Evolutionary conservation across 2,888 invertebrate genomes (phyloP).

Genomic region (Drosophila paracracens): DNA sequence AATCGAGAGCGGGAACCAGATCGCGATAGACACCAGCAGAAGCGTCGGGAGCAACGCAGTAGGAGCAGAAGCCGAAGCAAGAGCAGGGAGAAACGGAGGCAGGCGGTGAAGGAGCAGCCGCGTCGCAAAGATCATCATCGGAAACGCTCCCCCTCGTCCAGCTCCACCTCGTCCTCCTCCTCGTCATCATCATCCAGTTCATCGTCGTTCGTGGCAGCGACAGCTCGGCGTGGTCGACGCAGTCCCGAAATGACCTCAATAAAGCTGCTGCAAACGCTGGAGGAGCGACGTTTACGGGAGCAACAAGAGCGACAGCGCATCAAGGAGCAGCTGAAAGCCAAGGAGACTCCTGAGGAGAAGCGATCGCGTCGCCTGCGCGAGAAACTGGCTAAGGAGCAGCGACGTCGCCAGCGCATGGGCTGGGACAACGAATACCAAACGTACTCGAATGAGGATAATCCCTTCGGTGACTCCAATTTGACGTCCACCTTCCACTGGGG

Average conservation of each 20-base stretch:
- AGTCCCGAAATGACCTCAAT: constrained; percentile 74
- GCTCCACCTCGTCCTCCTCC: constrained; percentile 24
- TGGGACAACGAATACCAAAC: constrained; percentile 99
- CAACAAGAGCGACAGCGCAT: constrained; percentile 88
- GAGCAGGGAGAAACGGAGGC: constrained; percentile 5
- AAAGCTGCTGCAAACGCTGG: constrained; percentile 90
- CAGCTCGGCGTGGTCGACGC: constrained; percentile 8
- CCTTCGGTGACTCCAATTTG: constrained; percentile 98
- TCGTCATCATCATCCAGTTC: constrained; percentile 29
- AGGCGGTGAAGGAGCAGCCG: constrained; percentile 7
- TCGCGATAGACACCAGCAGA: constrained; percentile 14
- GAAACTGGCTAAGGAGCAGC: constrained; percentile 95
- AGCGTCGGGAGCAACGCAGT: constrained; percentile 26
- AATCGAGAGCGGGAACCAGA: constrained; percentile 14
- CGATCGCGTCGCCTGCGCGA: constrained; percentile 92
- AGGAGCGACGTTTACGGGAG: constrained; percentile 89
- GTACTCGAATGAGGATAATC: constrained; percentile 99
- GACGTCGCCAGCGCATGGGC: constrained; percentile 96
- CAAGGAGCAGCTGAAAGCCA: constrained; percentile 92
- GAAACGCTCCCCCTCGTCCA: constrained; percentile 34
- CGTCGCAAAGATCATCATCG: constrained; percentile 25
- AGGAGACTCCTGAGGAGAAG: constrained; percentile 98
- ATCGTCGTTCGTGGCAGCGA: neutral
- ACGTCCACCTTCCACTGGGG: constrained; percentile 98
- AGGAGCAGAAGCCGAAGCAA: constrained; percentile 26